A percentile compares a stretch with the other conserved stretches of the same genome.
These are phyloP conservation scores for Criorhina ranunculi DNA, from an alignment of 2,888 invertebrate genomes.

Conservation along the genomic window DNA sequence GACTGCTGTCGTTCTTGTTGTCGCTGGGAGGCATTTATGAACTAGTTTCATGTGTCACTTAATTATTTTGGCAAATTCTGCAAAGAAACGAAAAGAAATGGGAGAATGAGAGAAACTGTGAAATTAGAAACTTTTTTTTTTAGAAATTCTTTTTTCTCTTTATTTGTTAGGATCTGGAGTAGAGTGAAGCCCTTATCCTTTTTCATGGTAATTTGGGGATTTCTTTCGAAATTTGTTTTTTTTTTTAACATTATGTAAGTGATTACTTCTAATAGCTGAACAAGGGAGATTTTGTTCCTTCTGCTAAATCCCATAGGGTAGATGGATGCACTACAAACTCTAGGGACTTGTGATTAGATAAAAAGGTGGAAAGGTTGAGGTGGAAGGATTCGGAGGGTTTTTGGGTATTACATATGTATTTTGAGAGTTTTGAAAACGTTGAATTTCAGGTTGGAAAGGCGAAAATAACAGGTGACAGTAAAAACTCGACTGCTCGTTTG, in stretches of 20 bases:
- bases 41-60: constrained; percentile 75
- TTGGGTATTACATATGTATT: too few relatives aligned
- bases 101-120: constrained; percentile 41
- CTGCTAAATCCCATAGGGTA: constrained; percentile 18
- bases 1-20: constrained; percentile 40
- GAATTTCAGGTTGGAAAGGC: too few relatives aligned
- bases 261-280: constrained; percentile 12
- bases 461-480: too few relatives aligned
- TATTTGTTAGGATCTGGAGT: not conserved
- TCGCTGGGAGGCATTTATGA: constrained; percentile 67
- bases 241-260: constrained; percentile 11
- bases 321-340: not conserved
- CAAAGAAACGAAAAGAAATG: constrained; percentile 52
- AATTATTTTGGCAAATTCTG: constrained; percentile 71
- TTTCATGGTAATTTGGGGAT: constrained; percentile 44
- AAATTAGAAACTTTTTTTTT: constrained; percentile 56
- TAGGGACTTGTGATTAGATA: too few relatives aligned
- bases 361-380: too few relatives aligned
- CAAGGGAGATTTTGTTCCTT: not conserved
- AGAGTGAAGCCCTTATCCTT: constrained; percentile 11
- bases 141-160: constrained; percentile 8
- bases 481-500: too few relatives aligned
- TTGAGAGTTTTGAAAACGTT: too few relatives aligned
- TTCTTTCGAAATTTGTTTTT: constrained; percentile 3
- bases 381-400: too few relatives aligned